Evolutionary conservation across 2,113 vertebrate genomes (phyloP).

Genomic region (Archocentrus centrarchus): DNA sequence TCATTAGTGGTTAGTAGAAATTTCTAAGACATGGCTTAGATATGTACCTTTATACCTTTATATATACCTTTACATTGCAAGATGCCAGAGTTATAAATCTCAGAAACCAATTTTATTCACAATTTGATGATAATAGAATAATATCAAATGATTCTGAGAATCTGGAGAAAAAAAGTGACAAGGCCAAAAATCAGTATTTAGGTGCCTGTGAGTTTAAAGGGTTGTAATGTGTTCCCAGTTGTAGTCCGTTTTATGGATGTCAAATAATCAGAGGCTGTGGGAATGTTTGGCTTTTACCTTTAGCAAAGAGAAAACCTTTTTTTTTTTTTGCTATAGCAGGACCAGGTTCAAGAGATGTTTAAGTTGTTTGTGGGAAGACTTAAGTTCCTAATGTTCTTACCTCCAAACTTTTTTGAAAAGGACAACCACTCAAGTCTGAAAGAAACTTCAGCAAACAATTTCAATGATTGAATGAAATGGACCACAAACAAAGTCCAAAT

Average conservation of each 20-base stretch:
- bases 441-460: constrained; percentile 11
- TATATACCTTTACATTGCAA: background rate
- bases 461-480: background rate
- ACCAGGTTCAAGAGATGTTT: background rate
- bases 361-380: background rate
- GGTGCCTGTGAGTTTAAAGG: no score
- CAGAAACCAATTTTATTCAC: background rate
- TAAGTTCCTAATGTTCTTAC: background rate
- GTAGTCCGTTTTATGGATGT: no score
- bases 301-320: background rate
- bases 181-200: no score
- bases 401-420: constrained; percentile 15
- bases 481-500: constrained; percentile 13
- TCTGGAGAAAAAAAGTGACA: no score
- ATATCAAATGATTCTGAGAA: no score
- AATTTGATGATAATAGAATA: no score
- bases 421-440: background rate
- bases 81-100: background rate
- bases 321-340: background rate
- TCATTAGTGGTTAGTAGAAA: background rate
- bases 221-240: no score
- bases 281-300: background rate
- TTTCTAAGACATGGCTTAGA: background rate
- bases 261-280: background rate
- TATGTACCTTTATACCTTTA: background rate